phyloP scores from a whole-genome alignment of 2,797 vertebrate species.

The Sebastes glaucus region DNA sequence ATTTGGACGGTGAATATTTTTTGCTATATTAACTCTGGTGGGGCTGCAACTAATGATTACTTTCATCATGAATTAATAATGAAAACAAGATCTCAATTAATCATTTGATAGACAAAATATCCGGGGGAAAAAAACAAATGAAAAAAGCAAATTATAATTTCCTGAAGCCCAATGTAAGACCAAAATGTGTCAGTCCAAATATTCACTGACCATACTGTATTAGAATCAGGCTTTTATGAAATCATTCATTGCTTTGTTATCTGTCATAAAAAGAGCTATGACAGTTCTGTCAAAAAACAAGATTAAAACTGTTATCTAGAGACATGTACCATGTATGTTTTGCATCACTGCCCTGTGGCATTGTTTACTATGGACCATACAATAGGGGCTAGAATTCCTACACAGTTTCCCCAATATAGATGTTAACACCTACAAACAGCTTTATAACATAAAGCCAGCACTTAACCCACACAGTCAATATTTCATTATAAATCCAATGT shows the following conservation, averaged over 20 bases:
- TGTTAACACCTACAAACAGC: background rate
- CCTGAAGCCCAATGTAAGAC: background rate
- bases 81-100: background rate
- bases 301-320: background rate
- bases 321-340: background rate
- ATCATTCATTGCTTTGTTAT: background rate
- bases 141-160: background rate
- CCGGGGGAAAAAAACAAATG: background rate
- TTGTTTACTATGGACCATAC: background rate
- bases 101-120: too few relatives aligned
- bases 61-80: background rate
- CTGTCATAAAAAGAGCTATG: background rate
- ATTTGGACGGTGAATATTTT: background rate
- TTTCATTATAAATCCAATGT: too few relatives aligned
- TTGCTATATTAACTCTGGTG: too few relatives aligned
- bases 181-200: background rate
- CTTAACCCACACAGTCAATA: background rate
- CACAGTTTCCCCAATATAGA: background rate
- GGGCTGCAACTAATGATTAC: background rate
- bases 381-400: background rate
- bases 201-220: background rate
- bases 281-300: background rate
- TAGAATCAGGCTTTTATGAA: background rate
- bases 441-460: background rate
- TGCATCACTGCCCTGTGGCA: background rate